A percentile compares a stretch with the other conserved stretches of the same genome.
These are phyloP conservation scores for Synanthedon andrenaeformis DNA, from an alignment of 2,888 invertebrate species.

Conservation along the genomic window DNA sequence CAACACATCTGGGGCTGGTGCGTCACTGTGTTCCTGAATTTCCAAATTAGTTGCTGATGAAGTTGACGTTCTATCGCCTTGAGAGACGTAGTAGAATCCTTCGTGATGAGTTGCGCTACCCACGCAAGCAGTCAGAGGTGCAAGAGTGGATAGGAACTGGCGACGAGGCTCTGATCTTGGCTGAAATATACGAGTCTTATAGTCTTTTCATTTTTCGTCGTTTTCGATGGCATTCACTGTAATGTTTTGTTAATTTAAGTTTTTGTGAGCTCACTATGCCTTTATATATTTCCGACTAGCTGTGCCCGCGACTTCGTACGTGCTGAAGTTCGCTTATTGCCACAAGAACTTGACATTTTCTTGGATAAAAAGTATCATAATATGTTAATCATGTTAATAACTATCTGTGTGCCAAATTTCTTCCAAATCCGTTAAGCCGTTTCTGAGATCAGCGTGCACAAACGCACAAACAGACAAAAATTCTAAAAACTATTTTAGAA, in stretches of 20 bases:
- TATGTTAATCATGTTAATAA: no score
- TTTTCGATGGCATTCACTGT: not conserved
- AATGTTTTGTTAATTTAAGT: not conserved
- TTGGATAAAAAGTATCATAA: no score
- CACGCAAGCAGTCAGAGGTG: constrained; percentile 83
- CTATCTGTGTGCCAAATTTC: no score
- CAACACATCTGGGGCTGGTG: constrained; percentile 81
- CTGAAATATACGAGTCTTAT: constrained; percentile 18
- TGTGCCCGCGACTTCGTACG: no score
- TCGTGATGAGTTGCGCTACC: constrained; percentile 64
- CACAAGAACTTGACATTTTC: no score
- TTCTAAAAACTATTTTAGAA: no score
- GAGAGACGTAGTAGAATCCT: constrained; percentile 66
- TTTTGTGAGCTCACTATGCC: not conserved
- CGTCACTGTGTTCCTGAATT: constrained; percentile 64
- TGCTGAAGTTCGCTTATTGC: no score
- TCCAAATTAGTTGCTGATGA: constrained; percentile 73
- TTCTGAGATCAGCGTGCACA: no score
- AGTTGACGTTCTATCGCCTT: constrained; percentile 71
- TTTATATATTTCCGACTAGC: not conserved
- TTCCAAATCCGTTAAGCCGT: no score
- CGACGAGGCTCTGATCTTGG: constrained; percentile 75
- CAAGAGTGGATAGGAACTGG: constrained; percentile 83
- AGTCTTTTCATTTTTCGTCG: not conserved
- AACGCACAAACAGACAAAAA: no score